Conservation (phyloP, 2,113 vertebrate species). For the Theristicus caerulescens region DNA sequence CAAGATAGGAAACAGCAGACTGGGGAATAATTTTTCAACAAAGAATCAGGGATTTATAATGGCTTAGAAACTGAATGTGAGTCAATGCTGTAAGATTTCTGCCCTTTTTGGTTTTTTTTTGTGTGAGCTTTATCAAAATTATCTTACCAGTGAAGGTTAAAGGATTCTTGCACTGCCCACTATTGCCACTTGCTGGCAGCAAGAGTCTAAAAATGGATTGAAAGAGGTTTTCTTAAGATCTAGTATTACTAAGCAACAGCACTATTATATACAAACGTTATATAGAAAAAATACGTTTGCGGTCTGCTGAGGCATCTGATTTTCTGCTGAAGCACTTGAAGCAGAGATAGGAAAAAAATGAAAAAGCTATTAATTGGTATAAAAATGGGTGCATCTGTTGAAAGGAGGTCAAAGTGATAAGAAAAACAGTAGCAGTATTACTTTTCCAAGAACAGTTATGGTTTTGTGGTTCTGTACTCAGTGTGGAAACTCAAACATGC, state of each 20-base stretch:
- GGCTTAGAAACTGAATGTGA: neutral
- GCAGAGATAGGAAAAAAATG: neutral
- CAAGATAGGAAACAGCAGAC: neutral
- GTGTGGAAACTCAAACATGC: neutral
- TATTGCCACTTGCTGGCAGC: conserved; percentile 33
- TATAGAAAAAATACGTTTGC: neutral
- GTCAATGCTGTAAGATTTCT: neutral
- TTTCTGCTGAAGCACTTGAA: neutral
- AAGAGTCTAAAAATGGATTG: neutral
- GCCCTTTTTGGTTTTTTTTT: neutral
- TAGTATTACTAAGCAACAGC: neutral
- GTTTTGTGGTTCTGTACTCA: neutral
- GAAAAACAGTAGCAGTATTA: neutral
- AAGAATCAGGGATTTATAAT: neutral
- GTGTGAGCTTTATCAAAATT: neutral
- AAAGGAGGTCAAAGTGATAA: neutral
- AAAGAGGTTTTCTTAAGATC: neutral
- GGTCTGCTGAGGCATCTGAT: neutral
- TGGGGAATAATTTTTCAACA: neutral
- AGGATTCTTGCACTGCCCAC: neutral
- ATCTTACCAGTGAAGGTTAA: neutral
- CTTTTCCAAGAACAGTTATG: neutral
- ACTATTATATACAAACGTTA: neutral
- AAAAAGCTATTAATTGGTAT: neutral
- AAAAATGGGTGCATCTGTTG: neutral